These are phyloP conservation scores for Ceratina australensis DNA, from an alignment of 1,140 invertebrate species.

Conservation along the genomic window DNA sequence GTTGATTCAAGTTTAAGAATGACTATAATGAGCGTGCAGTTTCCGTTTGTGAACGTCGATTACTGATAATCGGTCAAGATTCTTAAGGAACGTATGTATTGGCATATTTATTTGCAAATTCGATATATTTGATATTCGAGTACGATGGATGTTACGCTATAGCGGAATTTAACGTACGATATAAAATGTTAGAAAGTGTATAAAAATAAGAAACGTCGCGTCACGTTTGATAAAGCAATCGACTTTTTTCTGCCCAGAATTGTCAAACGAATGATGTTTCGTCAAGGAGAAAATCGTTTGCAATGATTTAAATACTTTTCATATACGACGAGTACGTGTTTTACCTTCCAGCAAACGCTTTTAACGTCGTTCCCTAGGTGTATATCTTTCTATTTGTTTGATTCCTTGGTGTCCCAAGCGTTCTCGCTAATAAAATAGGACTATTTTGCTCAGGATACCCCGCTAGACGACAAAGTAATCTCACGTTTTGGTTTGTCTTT, in stretches of 20 bases:
- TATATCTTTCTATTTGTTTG: slow-evolving; percentile 2
- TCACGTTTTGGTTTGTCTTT: slow-evolving; percentile 3
- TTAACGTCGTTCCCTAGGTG: slow-evolving; percentile 4
- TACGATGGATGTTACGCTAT: background rate
- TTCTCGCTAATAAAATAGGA: background rate
- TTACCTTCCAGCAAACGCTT: slow-evolving; percentile 7
- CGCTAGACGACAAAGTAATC: background rate
- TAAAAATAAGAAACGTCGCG: background rate
- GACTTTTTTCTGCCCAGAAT: slow-evolving; percentile 4
- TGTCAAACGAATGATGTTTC: background rate
- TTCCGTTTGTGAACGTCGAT: slow-evolving; percentile 25
- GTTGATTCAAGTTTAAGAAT: slow-evolving; percentile 10
- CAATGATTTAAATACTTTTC: background rate
- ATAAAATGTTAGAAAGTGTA: background rate
- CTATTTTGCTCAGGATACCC: background rate
- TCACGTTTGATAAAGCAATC: slow-evolving; percentile 2
- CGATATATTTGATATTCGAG: slow-evolving; percentile 27
- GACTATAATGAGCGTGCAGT: background rate
- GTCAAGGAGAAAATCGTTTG: background rate
- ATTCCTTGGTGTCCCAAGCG: slow-evolving; percentile 5
- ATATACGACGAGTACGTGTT: background rate
- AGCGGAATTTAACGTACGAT: background rate
- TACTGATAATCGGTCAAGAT: background rate
- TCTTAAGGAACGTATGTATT: background rate
- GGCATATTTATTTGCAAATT: background rate